These are phyloP conservation scores for Vanessa tameamea DNA, from an alignment of 1,140 invertebrate genomes.

Conservation along the genomic window DNA sequence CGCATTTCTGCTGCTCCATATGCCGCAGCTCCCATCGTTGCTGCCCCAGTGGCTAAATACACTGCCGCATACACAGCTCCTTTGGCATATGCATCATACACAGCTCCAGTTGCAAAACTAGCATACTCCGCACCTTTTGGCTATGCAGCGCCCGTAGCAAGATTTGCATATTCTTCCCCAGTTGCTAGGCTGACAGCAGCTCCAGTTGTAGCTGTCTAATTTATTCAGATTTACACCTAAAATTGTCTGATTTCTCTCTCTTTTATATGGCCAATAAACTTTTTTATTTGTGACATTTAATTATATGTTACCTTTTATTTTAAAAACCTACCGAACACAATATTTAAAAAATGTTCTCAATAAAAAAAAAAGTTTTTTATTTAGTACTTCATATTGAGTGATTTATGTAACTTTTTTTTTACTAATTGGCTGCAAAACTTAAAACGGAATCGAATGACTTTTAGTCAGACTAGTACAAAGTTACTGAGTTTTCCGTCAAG, in stretches of 20 bases:
- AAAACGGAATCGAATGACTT: too few relatives aligned
- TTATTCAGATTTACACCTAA: conserved; percentile 33
- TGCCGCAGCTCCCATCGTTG: conserved; percentile 46
- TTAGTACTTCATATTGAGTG: too few relatives aligned
- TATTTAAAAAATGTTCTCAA: too few relatives aligned
- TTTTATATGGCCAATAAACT: conserved; percentile 46
- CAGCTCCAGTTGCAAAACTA: conserved; percentile 36
- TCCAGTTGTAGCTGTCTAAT: conserved; percentile 57
- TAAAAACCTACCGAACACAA: background rate
- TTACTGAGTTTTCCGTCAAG: too few relatives aligned
- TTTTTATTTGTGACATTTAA: conserved; percentile 38
- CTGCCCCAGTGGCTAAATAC: conserved; percentile 49
- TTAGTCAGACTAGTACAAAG: too few relatives aligned
- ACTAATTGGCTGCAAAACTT: too few relatives aligned
- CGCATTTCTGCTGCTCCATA: conserved; percentile 37
- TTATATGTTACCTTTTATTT: conserved; percentile 9
- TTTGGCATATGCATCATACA: conserved; percentile 42
- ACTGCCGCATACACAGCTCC: conserved; percentile 43
- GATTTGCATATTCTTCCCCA: conserved; percentile 46
- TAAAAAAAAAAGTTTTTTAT: too few relatives aligned
- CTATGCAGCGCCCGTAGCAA: conserved; percentile 48
- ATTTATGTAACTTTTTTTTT: too few relatives aligned
- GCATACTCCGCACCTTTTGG: conserved; percentile 50
- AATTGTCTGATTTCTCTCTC: conserved; percentile 41
- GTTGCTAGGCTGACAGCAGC: conserved; percentile 46